Percentiles rank a stretch among this genome's conserved stretches.
Evolutionary conservation across 2,113 vertebrate species (phyloP).

Genomic region (Rutilus rutilus): DNA sequence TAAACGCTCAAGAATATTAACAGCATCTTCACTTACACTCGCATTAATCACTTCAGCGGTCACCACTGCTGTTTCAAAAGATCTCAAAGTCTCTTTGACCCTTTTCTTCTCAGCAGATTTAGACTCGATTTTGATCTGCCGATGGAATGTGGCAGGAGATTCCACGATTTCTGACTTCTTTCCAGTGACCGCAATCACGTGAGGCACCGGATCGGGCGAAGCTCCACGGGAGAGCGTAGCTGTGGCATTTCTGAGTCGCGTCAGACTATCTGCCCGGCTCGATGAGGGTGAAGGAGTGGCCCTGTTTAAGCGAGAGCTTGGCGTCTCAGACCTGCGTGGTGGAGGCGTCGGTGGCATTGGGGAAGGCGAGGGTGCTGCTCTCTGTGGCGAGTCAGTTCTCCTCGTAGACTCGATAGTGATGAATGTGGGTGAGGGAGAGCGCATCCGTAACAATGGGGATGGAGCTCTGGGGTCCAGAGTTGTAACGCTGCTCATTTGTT

Average conservation of each 20-base stretch:
- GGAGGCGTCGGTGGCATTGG: slow-evolving; percentile 73
- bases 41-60: not conserved
- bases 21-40: not conserved
- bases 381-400: slow-evolving; percentile 75
- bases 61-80: slow-evolving; percentile 28
- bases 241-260: slow-evolving; percentile 84
- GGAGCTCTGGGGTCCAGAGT: slow-evolving; percentile 65
- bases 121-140: slow-evolving; percentile 82
- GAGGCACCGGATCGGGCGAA: slow-evolving; percentile 65
- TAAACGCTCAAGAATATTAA: slow-evolving; percentile 65
- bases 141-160: slow-evolving; percentile 81
- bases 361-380: slow-evolving; percentile 70
- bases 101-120: slow-evolving; percentile 53
- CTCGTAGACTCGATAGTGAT: slow-evolving; percentile 87
- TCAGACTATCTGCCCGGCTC: slow-evolving; percentile 81
- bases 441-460: slow-evolving; percentile 77
- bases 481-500: slow-evolving; percentile 65
- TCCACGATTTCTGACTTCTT: slow-evolving; percentile 84
- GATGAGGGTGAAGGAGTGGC: slow-evolving; percentile 78
- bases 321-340: slow-evolving; percentile 70
- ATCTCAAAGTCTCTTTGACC: slow-evolving; percentile 58
- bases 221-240: slow-evolving; percentile 80
- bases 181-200: slow-evolving; percentile 70
- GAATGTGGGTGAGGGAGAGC: slow-evolving; percentile 84
- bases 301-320: slow-evolving; percentile 69